phyloP scores from a whole-genome alignment of 2,113 vertebrate genomes.

The Tenrec ecaudatus region DNA sequence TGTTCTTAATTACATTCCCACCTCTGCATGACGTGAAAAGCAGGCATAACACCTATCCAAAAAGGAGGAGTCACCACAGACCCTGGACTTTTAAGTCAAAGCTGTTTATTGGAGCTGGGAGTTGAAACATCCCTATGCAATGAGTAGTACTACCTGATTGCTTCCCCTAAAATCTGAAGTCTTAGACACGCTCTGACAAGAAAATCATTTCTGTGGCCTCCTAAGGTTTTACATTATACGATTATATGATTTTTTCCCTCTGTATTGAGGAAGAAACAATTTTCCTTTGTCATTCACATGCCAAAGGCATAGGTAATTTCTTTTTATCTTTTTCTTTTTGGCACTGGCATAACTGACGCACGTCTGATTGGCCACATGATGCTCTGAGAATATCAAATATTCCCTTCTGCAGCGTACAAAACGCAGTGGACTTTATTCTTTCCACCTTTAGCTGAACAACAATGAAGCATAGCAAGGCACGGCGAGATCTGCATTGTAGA shows the following conservation, averaged over 20 bases:
- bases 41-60: background rate
- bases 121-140: background rate
- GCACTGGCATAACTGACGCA: slow-evolving; percentile 17
- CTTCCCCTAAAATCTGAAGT: slow-evolving; percentile 51
- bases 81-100: background rate
- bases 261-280: slow-evolving; percentile 17
- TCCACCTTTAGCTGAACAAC: slow-evolving; percentile 6
- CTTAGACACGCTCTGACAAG: slow-evolving; percentile 16
- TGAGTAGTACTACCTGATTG: background rate
- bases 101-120: background rate
- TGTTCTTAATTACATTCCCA: slow-evolving; percentile 23
- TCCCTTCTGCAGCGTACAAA: slow-evolving; percentile 19
- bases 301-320: slow-evolving; percentile 25
- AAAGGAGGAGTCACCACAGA: background rate
- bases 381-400: slow-evolving; percentile 50
- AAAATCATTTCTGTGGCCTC: slow-evolving; percentile 16
- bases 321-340: background rate
- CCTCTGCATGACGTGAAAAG: background rate
- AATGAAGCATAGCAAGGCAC: background rate
- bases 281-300: slow-evolving; percentile 67
- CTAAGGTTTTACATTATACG: slow-evolving; percentile 31
- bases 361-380: background rate
- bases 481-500: background rate
- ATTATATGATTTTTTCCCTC: slow-evolving; percentile 30
- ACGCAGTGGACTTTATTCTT: slow-evolving; percentile 51